Conservation (phyloP, 2,797 vertebrate genomes). For the Cyprinodon diabolis region DNA sequence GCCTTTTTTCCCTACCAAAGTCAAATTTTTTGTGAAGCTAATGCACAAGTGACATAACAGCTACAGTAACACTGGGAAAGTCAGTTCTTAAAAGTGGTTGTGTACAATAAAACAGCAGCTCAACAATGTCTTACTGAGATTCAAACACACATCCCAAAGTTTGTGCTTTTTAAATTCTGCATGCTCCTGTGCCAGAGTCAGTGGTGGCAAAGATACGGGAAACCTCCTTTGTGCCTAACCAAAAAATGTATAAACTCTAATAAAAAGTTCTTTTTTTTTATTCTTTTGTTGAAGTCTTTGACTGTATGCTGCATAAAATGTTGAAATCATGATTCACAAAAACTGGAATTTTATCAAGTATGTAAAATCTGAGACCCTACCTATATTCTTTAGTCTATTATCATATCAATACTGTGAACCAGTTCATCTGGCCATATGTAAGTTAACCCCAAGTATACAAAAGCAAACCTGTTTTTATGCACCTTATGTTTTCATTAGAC, state of each 20-base stretch:
- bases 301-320: neutral
- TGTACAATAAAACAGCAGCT: neutral
- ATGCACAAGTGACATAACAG: neutral
- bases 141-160: neutral
- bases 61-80: neutral
- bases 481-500: conserved; percentile 60
- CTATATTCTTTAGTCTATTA: neutral
- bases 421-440: neutral
- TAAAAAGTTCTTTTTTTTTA: no score
- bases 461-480: conserved; percentile 7
- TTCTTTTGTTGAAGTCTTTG: neutral
- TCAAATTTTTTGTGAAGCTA: neutral
- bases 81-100: neutral
- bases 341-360: neutral
- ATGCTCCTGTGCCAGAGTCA: neutral
- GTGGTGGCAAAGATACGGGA: no score
- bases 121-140: neutral
- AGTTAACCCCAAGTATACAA: neutral
- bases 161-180: neutral
- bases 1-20: neutral
- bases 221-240: neutral
- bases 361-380: neutral
- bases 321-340: neutral
- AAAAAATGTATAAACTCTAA: neutral
- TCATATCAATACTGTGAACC: neutral